phyloP scores from a whole-genome alignment of 2,888 invertebrate genomes.

The Neoitamus cyanurus region DNA sequence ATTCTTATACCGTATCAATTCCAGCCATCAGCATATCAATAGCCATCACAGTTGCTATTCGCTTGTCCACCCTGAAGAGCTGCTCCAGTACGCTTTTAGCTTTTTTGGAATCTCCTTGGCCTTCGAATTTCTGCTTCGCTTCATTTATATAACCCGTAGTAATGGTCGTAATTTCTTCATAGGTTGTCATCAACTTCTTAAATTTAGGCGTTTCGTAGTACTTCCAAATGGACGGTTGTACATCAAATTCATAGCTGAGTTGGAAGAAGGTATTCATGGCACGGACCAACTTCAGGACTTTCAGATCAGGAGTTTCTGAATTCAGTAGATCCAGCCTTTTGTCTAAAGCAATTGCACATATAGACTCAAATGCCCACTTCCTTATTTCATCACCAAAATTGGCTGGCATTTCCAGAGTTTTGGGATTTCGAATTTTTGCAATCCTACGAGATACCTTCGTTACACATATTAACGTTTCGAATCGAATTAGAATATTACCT shows the following conservation, averaged over 20 bases:
- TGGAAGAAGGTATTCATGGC: slow-evolving; percentile 59
- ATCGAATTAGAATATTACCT: slow-evolving; percentile 54
- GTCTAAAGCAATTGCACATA: slow-evolving; percentile 64
- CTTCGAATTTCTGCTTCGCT: slow-evolving; percentile 54
- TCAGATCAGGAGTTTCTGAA: slow-evolving; percentile 55
- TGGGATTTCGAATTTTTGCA: slow-evolving; percentile 55
- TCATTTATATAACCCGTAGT: slow-evolving; percentile 62
- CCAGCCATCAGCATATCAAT: slow-evolving; percentile 79
- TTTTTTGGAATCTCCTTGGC: neutral
- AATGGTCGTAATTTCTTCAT: slow-evolving; percentile 60
- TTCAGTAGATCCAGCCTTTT: slow-evolving; percentile 59
- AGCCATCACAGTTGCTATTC: slow-evolving; percentile 75
- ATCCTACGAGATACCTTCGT: slow-evolving; percentile 54
- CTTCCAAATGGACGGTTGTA: slow-evolving; percentile 62
- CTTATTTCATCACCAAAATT: slow-evolving; percentile 69
- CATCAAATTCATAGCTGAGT: slow-evolving; percentile 59
- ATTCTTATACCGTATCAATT: slow-evolving; percentile 79
- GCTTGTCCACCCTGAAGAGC: slow-evolving; percentile 71
- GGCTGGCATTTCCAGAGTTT: slow-evolving; percentile 55
- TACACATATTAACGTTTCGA: neutral
- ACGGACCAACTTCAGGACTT: slow-evolving; percentile 56
- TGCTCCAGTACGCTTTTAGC: slow-evolving; percentile 72
- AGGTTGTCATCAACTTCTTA: slow-evolving; percentile 58
- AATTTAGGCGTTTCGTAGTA: slow-evolving; percentile 59
- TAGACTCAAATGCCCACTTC: slow-evolving; percentile 72